Evolutionary conservation across 1,140 invertebrate genomes (phyloP).

Genomic region (Cydia splendana): DNA sequence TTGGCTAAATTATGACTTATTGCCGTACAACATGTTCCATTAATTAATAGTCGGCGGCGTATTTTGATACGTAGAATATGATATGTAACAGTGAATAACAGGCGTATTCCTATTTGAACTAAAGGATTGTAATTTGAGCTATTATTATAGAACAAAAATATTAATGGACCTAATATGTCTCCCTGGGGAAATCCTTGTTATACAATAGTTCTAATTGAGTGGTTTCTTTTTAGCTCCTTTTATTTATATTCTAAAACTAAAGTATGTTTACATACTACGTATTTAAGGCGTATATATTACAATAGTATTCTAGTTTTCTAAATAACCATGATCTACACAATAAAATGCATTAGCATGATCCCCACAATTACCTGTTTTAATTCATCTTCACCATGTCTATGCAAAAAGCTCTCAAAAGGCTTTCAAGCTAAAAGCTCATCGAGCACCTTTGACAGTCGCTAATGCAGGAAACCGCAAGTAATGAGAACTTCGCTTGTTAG

Average conservation of each 20-base stretch:
- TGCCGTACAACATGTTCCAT: constrained; percentile 8
- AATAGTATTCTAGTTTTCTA: too few relatives aligned
- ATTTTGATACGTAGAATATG: neutral
- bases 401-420: constrained; percentile 13
- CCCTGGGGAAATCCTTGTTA: too few relatives aligned
- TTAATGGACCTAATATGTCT: too few relatives aligned
- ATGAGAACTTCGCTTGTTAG: constrained; percentile 7
- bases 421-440: constrained; percentile 5
- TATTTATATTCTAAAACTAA: too few relatives aligned
- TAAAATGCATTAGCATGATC: too few relatives aligned
- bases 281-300: too few relatives aligned
- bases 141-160: too few relatives aligned
- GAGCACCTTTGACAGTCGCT: constrained; percentile 5
- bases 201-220: too few relatives aligned
- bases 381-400: neutral
- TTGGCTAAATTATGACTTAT: constrained; percentile 30
- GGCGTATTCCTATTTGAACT: neutral
- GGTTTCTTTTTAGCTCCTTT: too few relatives aligned
- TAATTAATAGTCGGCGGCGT: constrained; percentile 10
- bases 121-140: too few relatives aligned
- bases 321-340: too few relatives aligned
- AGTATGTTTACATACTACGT: too few relatives aligned
- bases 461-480: constrained; percentile 10
- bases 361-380: neutral
- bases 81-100: neutral